Conservation (phyloP, 2,113 vertebrate genomes). For the Oncorhynchus tshawytscha region DNA sequence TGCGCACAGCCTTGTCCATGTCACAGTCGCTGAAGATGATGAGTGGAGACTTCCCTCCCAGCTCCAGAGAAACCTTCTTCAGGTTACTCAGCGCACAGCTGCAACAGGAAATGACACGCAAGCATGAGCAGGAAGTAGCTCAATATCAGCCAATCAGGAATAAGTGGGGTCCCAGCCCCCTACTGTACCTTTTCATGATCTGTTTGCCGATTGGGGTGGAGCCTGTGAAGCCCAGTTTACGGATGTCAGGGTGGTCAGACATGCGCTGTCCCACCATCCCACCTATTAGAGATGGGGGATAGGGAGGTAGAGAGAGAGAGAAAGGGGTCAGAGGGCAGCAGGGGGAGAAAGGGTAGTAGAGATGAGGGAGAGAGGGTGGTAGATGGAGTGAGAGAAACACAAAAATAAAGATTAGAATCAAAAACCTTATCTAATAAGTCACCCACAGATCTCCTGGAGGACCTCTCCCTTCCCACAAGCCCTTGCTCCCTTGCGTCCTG, state of each 20-base stretch:
- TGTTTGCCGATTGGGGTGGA: conserved; percentile 86
- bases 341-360: background rate
- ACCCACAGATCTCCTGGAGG: background rate
- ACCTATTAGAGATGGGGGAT: conserved; percentile 58
- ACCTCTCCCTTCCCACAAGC: background rate
- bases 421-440: background rate
- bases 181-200: conserved; percentile 86
- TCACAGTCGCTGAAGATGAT: conserved; percentile 88
- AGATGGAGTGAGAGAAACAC: too few species aligned
- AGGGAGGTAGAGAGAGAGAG: background rate
- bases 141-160: background rate
- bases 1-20: conserved; percentile 85
- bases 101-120: conserved; percentile 8
- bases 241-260: conserved; percentile 83
- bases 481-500: background rate
- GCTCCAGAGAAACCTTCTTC: conserved; percentile 89
- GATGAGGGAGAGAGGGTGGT: background rate
- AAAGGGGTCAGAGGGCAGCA: background rate
- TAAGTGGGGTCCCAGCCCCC: background rate
- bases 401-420: too few species aligned
- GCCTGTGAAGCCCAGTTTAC: conserved; percentile 87
- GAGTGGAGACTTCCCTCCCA: conserved; percentile 88
- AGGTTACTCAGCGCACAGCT: conserved; percentile 86
- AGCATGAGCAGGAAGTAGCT: background rate
- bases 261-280: conserved; percentile 81